Percentiles rank a stretch among this genome's conserved stretches.
phyloP scores from a whole-genome alignment of 2,113 vertebrate genomes.

The Limnothrissa miodon region DNA sequence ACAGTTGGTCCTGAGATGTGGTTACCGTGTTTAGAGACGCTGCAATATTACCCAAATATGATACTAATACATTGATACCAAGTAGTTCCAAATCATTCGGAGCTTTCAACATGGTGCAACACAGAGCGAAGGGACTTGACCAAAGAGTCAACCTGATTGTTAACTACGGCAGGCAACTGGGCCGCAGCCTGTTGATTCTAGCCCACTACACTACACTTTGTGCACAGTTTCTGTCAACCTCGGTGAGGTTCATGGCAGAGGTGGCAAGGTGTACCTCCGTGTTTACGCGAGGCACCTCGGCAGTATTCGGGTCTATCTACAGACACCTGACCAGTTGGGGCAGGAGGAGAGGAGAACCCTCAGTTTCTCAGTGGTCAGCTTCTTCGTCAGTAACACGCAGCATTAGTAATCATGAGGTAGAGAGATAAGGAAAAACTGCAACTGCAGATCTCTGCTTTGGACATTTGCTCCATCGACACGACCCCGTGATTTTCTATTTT shows the following conservation, averaged over 20 bases:
- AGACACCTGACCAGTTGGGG: constrained; percentile 57
- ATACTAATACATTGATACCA: not conserved
- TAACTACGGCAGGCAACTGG: constrained; percentile 62
- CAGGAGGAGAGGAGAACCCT: constrained; percentile 32
- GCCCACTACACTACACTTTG: constrained; percentile 62
- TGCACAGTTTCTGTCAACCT: constrained; percentile 57
- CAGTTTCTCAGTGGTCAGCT: constrained; percentile 32
- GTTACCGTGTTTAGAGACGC: not conserved
- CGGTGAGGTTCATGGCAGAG: constrained; percentile 57
- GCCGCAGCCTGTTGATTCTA: constrained; percentile 65
- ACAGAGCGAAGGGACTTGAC: constrained; percentile 45
- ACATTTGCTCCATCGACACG: not conserved
- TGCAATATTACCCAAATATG: not conserved
- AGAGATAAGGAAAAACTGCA: not conserved
- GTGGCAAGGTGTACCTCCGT: constrained; percentile 63
- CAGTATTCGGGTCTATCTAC: constrained; percentile 62
- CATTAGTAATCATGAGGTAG: constrained; percentile 21
- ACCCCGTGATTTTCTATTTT: too few relatives aligned
- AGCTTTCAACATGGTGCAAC: constrained; percentile 48
- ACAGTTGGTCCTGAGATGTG: constrained; percentile 26
- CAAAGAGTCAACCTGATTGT: constrained; percentile 62
- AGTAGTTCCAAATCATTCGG: not conserved
- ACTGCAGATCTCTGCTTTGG: not conserved
- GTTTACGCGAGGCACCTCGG: constrained; percentile 53
- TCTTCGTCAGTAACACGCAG: constrained; percentile 27